Base-by-base conservation (phyloP, 2,113 vertebrate species). In the Heterotis niloticus region DNA sequence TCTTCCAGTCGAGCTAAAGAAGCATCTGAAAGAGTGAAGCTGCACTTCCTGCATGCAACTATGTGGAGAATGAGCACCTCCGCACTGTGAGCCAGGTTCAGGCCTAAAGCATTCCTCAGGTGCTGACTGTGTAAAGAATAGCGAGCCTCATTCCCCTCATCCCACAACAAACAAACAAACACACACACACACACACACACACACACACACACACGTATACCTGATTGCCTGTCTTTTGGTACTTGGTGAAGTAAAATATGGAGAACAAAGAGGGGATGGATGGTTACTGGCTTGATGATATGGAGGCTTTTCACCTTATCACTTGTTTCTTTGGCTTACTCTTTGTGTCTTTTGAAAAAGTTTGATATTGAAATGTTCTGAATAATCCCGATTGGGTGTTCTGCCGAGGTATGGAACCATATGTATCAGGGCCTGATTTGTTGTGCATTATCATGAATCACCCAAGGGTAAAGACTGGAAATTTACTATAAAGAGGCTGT, bases 1-100 rank as follows among this genome's bases (percentile, higher is more conserved):
- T 95, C 86, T 96, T 95, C 87, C 83, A 75, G 0, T 86, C 88
- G 0, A 84, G 90, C 85, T 95, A 91, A 90, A 81, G 9, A 12
- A n/a, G 18, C 71, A 56, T 2, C 44, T 16, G 9, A 26, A 13
- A 18, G 29, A 10, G 29, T 12, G 28, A 16, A 17, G 14, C 59
- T 1, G 11, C 34, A 20, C 59, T 2, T 14, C 59, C 14, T 62
- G 59, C 14, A 3, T 4, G 59, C 14, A 62, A 10, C 14, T 62
- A 3, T 17, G 29, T 34, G 69, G 29, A 71, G 7, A 7, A 44
- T 7, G 34, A 44, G 34, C 34, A 44, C 2, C 2, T 44, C 3
- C 7, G 34, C 7, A 7, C 34, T 7, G 34, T 44, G 34, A 44
- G 34, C 34, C 34, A 2, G 34, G 34, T 44, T 44, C 34, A 44